Conservation (phyloP, 2,113 vertebrate species). For the Dasyprocta punctata region DNA sequence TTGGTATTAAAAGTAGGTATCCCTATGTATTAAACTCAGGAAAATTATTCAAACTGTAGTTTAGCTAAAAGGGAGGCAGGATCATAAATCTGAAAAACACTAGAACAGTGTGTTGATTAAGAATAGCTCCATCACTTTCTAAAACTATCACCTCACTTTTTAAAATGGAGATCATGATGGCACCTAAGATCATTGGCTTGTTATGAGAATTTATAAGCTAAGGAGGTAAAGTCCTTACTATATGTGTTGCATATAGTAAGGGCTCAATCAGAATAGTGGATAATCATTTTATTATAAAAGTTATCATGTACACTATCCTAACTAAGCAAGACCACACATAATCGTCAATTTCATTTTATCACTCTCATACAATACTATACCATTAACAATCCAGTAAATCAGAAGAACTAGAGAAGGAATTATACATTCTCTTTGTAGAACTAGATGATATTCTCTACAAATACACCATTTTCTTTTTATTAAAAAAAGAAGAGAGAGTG, state of each 20-base stretch:
- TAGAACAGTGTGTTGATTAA: not conserved
- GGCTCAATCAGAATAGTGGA: not conserved
- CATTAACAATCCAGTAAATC: not conserved
- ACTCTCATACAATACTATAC: not conserved
- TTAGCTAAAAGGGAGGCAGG: not conserved
- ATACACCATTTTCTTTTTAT: not conserved
- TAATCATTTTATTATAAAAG: not conserved
- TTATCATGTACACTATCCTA: not conserved
- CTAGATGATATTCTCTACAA: not conserved
- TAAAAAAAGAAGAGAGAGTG: conserved; percentile 8
- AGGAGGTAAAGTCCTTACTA: not conserved
- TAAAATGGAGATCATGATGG: not conserved
- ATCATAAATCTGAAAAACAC: not conserved
- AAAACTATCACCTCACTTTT: not conserved
- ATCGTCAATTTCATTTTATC: not conserved
- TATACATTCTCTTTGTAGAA: not conserved
- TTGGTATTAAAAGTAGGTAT: conserved; percentile 25
- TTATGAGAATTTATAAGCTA: not conserved
- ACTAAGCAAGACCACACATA: not conserved
- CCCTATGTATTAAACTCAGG: not conserved
- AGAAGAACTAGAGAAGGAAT: not conserved
- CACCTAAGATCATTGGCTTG: not conserved
- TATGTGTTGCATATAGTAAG: not conserved
- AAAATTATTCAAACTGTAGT: not conserved
- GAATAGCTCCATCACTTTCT: not conserved